Evolutionary conservation across 1,140 invertebrate species (phyloP), one percentile per base, ranked within the genome.

Genomic region (Armadillidium nasatum): DNA sequence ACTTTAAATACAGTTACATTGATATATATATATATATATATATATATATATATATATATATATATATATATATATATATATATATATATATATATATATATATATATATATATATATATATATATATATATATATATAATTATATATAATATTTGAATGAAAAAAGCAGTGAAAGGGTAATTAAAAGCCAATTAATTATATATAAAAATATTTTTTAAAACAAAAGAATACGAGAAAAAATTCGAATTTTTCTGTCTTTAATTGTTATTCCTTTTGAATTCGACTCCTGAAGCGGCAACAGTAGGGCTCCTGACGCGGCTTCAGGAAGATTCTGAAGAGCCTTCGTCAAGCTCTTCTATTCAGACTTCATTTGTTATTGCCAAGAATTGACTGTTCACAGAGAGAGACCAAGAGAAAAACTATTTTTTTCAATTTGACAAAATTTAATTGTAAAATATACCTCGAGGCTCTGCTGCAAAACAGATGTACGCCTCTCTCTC

Each of bases 61-160:
- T 71, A 71, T 71, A 71, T 71, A 71, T 71, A 71, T 71, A 44
- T 71, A 71, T 71, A 44, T 71, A 71, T 71, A 44, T 71, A 43
- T 19, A 43, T 22, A 15, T 71, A 33, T 71, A 10, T 71, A 71
- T 71, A 33, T 71, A 33, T 71, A 33, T 10, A 44, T 71, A 43
- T 44, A 44, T 44, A 71, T 71, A 11, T 71, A 11, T n/a, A 44
- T 71, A 71, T 33, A 44, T 33, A 23, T 44, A 71, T 22, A 11
- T 44, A 43, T 44, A 33, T 44, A 71, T 33, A 44, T 33, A 43
- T 44, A 33, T 71, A 44, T 33, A 43, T 33, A 23, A 19, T 15
- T 33, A 23, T 44, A 71, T 13, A 71, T 44, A 71, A 13, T n/a
- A n/a, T 33, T 10, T 71, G 44, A 33, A 33, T 71, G 23, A 43